phyloP scores from a whole-genome alignment of 2,797 vertebrate species.

The Apogon talboti region DNA sequence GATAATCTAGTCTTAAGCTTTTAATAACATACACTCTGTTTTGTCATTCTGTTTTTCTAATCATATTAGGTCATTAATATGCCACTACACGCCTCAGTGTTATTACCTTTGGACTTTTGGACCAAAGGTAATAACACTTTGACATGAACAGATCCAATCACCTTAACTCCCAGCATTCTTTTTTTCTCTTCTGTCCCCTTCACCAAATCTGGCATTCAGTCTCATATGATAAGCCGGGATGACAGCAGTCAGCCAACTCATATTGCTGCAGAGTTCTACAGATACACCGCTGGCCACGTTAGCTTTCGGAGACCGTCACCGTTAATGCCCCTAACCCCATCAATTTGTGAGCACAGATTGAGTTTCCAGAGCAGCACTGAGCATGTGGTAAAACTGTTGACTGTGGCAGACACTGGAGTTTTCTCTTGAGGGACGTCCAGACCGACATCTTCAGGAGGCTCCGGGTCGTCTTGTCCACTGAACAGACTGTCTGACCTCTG shows the following conservation, averaged over 20 bases:
- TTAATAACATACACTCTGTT: no score
- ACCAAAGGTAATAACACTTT: background rate
- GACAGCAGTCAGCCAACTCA: slow-evolving; percentile 40
- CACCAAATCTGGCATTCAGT: slow-evolving; percentile 24
- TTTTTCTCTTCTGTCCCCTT: background rate
- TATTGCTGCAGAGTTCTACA: slow-evolving; percentile 35
- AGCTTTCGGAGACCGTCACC: slow-evolving; percentile 50
- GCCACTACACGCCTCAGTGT: slow-evolving; percentile 3
- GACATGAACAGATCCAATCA: slow-evolving; percentile 30
- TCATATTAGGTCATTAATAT: slow-evolving; percentile 12
- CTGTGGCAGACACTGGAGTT: slow-evolving; percentile 59
- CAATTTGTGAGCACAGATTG: slow-evolving; percentile 65
- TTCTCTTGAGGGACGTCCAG: slow-evolving; percentile 67
- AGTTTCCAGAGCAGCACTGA: slow-evolving; percentile 71
- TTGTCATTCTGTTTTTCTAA: slow-evolving; percentile 22
- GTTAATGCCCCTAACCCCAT: slow-evolving; percentile 65
- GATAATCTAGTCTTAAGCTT: no score
- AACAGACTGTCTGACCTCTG: slow-evolving; percentile 57
- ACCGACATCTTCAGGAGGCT: slow-evolving; percentile 64
- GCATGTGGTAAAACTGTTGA: slow-evolving; percentile 69
- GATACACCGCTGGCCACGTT: slow-evolving; percentile 21
- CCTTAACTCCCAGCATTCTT: background rate
- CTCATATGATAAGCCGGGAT: slow-evolving; percentile 36
- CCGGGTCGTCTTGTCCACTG: slow-evolving; percentile 57
- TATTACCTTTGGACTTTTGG: background rate